phyloP scores from a whole-genome alignment of 2,888 invertebrate species.

The Creontiades dilutus region DNA sequence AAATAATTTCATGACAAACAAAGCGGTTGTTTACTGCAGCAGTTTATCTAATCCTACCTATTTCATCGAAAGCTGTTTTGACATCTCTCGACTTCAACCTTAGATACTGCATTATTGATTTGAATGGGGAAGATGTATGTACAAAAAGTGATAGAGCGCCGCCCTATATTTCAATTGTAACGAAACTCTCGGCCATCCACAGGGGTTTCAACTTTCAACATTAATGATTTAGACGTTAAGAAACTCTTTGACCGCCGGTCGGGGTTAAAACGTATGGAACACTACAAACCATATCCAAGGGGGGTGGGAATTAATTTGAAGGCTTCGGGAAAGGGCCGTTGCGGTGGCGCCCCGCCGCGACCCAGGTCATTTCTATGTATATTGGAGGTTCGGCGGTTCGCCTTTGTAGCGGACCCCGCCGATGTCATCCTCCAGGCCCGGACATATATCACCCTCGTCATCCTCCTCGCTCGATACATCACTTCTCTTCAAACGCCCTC shows the following conservation, averaged over 20 bases:
- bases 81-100: background rate
- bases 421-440: slow-evolving; percentile 68
- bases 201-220: slow-evolving; percentile 22
- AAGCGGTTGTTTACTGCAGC: too few species aligned
- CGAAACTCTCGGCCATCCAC: slow-evolving; percentile 33
- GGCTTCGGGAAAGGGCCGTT: slow-evolving; percentile 48
- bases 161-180: slow-evolving; percentile 72
- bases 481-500: slow-evolving; percentile 61
- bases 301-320: slow-evolving; percentile 73
- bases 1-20: too few species aligned
- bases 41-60: background rate
- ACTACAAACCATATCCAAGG: slow-evolving; percentile 39
- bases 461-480: slow-evolving; percentile 60
- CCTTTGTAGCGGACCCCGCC: slow-evolving; percentile 55
- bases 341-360: slow-evolving; percentile 72
- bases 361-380: slow-evolving; percentile 73
- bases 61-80: background rate
- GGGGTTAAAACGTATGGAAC: background rate
- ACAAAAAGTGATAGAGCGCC: slow-evolving; percentile 59
- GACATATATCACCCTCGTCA: slow-evolving; percentile 70
- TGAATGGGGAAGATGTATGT: background rate
- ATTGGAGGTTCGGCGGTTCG: slow-evolving; percentile 66
- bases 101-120: background rate
- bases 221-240: slow-evolving; percentile 72
- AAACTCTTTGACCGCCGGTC: slow-evolving; percentile 23